These are phyloP conservation scores for Medauroidea extradentata DNA, from an alignment of 1,140 invertebrate genomes.

Conservation along the genomic window DNA sequence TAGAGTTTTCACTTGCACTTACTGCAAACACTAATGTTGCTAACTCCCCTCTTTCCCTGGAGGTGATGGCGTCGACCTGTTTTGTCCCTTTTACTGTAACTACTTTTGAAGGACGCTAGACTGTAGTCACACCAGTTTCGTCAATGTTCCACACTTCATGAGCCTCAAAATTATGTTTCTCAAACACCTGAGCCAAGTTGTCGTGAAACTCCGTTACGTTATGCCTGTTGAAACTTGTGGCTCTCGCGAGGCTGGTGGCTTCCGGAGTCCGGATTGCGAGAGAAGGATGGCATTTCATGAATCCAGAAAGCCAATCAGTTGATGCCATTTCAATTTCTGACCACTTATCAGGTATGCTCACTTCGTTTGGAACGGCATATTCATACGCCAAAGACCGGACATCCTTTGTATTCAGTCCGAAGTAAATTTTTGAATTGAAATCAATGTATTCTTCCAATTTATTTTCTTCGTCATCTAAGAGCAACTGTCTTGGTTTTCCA, in stretches of 20 bases:
- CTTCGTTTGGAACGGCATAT: conserved; percentile 11
- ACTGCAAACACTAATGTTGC: conserved; percentile 36
- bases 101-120: conserved; percentile 34
- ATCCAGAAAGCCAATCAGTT: conserved; percentile 40
- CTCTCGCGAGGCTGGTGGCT: conserved; percentile 37
- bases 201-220: conserved; percentile 37
- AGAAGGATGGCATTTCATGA: conserved; percentile 38
- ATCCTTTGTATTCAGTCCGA: conserved; percentile 30
- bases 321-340: conserved; percentile 24
- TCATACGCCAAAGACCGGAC: conserved; percentile 18
- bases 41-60: conserved; percentile 35
- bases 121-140: conserved; percentile 40
- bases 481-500: not conserved
- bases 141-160: conserved; percentile 38
- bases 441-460: conserved; percentile 10
- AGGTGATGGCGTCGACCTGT: conserved; percentile 35
- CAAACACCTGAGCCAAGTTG: conserved; percentile 25
- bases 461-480: conserved; percentile 1
- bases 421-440: conserved; percentile 25
- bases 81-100: conserved; percentile 35
- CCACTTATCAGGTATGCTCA: conserved; percentile 17
- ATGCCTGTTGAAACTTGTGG: conserved; percentile 40
- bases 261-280: conserved; percentile 41
- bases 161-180: conserved; percentile 30
- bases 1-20: not conserved